Evolutionary conservation across 2,797 vertebrate genomes (phyloP), one percentile per base, ranked within the genome.

Genomic region (Squalus acanthias): DNA sequence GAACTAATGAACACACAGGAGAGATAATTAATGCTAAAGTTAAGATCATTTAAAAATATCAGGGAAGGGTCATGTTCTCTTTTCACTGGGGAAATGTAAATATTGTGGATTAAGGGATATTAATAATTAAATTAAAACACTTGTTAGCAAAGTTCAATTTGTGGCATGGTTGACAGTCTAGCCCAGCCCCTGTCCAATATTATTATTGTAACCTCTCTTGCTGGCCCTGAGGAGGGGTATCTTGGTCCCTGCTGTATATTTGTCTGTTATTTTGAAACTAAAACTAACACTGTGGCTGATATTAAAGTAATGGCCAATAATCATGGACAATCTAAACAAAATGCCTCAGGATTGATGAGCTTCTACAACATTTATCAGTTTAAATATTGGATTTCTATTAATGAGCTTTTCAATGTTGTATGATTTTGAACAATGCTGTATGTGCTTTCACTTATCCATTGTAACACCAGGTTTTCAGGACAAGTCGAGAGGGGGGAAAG

Each of bases 1-100:
- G 96, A 96, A 95, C 96, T 96, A 96, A 96, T 96, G 96, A 96
- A 96, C 96, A 96, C 96, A 96, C 96, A 95, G 74, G 96, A 96
- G 96, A 96, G 95, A 91, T 96, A 96, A 96, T 96, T 96, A 96
- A 96, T 96, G 94, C 50, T 76, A 74, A 95, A 95, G 70, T 95
- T 95, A 95, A 95, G 94, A 95, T 95, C 50, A 95, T 95, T 95
- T 95, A 76, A 53, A 72, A 92, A 92, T 63, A 92, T 92, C 33
- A 92, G 26, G 69, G 46, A 95, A 95, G 70, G 70, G 70, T n/a
- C 70, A 95, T 29, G 69, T 60, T 95, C 7, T 76, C 12, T 29
- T 53, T 76, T 76, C 94, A 20, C 94, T 33, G 33, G 70, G 26
- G 94, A 95, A 57, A 95, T 95, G 50, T 95, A 95, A 95, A 95